Evolutionary conservation across 1,140 invertebrate species (phyloP), one percentile per base, ranked within the genome.

Genomic region (Pogonus chalceus): DNA sequence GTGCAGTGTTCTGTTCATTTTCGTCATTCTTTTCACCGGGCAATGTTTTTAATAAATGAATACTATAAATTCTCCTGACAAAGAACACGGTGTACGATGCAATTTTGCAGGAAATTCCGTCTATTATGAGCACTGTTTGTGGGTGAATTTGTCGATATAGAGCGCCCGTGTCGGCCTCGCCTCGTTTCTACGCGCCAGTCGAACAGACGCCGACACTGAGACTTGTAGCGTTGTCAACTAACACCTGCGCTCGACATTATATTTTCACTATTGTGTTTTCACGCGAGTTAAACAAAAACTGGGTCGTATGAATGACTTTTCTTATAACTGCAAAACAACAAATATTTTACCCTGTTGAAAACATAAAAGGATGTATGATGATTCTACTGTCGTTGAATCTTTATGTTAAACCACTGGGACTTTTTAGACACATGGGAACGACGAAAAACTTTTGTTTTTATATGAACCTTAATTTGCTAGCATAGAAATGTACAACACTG

Each of bases 131-230:
- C 37, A 12, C 9, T 43, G 37, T 18, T 43, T 43, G 37, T 18
- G 37, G 37, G 9, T 43, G 37, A 43, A 43, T 43, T 43, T 43
- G 37, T 43, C 37, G 37, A 43, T 43, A 43, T 12, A 43, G 37
- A n/a, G n/a, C n/a, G n/a, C n/a, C 18, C 26, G 26, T 31, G 37
- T 16, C 37, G 7, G 9, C 37, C 9, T 9, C 9, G 37, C 18
- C 3, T 9, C 9, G 9, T 4, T 43, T n/a, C n/a, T 43, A 18
- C 37, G 18, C 18, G 9, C 37, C 18, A 9, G 9, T 9, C 37
- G 18, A 10, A 9, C 18, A 43, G 9, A 4, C 37, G 4, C 37
- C 37, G 9, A n/a, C n/a, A n/a, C n/a, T n/a, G 37, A 9, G 18
- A 43, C 37, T 43, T 43, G 18, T 43, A 43, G 37, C 37, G 18